Evolutionary conservation across 2,888 invertebrate genomes (phyloP).

Genomic region (Tenthredo notha): DNA sequence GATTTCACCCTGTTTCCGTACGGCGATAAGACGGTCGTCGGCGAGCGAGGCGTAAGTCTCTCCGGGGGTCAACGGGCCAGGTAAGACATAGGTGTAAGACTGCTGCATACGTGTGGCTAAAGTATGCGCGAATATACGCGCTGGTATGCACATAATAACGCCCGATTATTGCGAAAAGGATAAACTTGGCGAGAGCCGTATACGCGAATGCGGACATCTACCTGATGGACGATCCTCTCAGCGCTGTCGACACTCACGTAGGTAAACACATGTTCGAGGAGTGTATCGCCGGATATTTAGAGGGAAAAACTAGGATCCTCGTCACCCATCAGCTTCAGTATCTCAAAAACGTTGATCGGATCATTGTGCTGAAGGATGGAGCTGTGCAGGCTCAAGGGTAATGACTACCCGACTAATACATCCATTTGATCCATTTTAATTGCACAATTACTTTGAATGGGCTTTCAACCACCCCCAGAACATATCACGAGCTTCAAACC

Average conservation of each 20-base stretch:
- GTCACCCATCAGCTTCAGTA: constrained; percentile 84
- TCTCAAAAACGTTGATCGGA: constrained; percentile 74
- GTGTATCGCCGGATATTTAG: constrained; percentile 84
- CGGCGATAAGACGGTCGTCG: constrained; percentile 92
- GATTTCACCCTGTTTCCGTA: constrained; percentile 90
- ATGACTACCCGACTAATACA: neutral
- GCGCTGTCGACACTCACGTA: constrained; percentile 96
- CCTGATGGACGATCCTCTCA: constrained; percentile 93
- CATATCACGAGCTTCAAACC: constrained; percentile 86
- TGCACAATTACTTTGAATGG: neutral
- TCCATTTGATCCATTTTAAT: neutral
- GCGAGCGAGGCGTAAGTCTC: constrained; percentile 91
- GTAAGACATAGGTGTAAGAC: constrained; percentile 58
- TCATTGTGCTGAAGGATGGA: constrained; percentile 75
- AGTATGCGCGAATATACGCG: neutral
- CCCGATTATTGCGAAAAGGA: constrained; percentile 77
- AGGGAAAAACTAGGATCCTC: constrained; percentile 80
- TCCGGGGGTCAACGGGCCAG: constrained; percentile 88
- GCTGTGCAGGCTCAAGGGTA: constrained; percentile 69
- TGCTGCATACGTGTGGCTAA: neutral
- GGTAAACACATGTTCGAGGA: constrained; percentile 93
- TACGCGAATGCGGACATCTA: constrained; percentile 93
- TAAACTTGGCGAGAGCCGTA: constrained; percentile 92
- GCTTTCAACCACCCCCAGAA: constrained; percentile 66
- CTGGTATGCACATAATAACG: neutral